These are phyloP conservation scores for Typhlomys cinereus DNA, from an alignment of 2,113 vertebrate species.

Conservation along the genomic window DNA sequence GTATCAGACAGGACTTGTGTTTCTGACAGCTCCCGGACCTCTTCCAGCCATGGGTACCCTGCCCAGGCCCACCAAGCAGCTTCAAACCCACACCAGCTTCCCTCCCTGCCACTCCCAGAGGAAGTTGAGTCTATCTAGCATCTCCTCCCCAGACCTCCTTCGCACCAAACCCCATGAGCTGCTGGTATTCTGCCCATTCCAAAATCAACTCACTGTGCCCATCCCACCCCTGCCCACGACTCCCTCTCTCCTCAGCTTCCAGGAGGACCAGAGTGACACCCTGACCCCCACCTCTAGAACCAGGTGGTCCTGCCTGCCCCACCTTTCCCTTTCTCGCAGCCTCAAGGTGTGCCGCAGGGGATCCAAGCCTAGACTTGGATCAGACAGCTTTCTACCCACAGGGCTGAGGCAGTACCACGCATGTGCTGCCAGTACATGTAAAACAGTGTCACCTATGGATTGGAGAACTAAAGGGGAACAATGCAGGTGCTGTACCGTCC, in stretches of 20 bases:
- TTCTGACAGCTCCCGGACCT: not conserved
- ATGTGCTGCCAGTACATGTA: not conserved
- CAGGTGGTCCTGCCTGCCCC: not conserved
- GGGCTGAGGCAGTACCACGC: not conserved
- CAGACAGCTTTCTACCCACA: not conserved
- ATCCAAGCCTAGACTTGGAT: not conserved
- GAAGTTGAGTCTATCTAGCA: not conserved
- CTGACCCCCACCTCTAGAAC: not conserved
- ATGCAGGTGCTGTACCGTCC: slow-evolving; percentile 63
- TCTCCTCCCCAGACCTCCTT: not conserved
- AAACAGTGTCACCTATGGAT: not conserved
- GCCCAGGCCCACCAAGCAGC: not conserved
- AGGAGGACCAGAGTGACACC: not conserved
- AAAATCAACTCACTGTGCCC: not conserved
- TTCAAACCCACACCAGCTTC: not conserved
- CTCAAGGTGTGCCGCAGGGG: not conserved
- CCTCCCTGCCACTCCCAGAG: not conserved
- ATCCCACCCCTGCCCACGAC: not conserved
- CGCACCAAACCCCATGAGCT: not conserved
- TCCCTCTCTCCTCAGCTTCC: not conserved
- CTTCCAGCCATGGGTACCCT: not conserved
- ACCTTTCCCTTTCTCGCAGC: not conserved
- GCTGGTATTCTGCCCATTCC: not conserved
- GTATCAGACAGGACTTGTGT: not conserved
- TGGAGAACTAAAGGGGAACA: slow-evolving; percentile 25